A percentile compares a stretch with the other conserved stretches of the same genome.
These are phyloP conservation scores for Anguilla megastoma DNA, from an alignment of 2,797 vertebrate genomes.

Conservation along the genomic window DNA sequence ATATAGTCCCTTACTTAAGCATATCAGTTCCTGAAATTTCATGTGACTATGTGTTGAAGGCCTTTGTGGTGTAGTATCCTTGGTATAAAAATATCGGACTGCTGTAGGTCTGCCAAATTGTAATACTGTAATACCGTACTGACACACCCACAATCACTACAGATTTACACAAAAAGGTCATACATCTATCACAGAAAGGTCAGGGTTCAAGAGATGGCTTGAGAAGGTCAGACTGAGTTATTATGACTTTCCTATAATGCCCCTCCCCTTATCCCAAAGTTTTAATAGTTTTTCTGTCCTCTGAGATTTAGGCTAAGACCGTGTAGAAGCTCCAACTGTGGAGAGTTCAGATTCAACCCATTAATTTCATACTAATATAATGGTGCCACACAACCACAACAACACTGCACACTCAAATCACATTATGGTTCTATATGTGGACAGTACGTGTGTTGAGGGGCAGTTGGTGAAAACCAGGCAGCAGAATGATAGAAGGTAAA, in stretches of 20 bases:
- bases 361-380: background rate
- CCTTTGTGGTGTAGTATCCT: background rate
- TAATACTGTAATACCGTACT: slow-evolving; percentile 27
- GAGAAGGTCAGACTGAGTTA: slow-evolving; percentile 38
- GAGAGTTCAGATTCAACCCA: background rate
- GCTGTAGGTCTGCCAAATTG: background rate
- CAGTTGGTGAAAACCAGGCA: background rate
- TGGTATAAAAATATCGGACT: background rate
- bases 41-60: background rate
- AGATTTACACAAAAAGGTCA: slow-evolving; percentile 38
- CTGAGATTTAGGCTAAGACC: background rate
- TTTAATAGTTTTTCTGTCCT: background rate
- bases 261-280: background rate
- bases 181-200: slow-evolving; percentile 39
- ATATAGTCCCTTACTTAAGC: background rate
- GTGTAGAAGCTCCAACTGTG: background rate
- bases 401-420: background rate
- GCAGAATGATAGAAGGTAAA: background rate
- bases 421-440: background rate
- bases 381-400: background rate
- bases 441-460: background rate
- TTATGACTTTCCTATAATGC: background rate
- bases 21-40: background rate
- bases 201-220: slow-evolving; percentile 28
- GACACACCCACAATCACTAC: background rate